Evolutionary conservation across 2,888 invertebrate species (phyloP), one percentile per base, ranked within the genome.

Genomic region (Baccha elongata): DNA sequence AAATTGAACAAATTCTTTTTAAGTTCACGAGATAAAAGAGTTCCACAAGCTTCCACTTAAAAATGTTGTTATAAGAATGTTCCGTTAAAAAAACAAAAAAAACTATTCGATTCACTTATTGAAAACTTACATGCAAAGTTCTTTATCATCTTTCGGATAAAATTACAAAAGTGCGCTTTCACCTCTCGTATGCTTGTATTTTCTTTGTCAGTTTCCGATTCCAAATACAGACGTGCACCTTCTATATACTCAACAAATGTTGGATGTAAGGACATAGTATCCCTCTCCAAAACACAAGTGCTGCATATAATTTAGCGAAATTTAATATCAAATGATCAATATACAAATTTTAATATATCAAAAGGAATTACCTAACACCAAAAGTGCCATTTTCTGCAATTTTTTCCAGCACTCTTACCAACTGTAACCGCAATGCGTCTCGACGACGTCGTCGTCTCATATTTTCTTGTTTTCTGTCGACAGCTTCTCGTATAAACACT

Each of bases 391-490:
- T 95, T 88, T 97, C 96, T 1, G 98, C 98, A 81, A 98, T 96
- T 79, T 97, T 93, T 88, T 99, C 96, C 86, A 99, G 92, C 86
- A 99, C 95, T 87, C 96, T 94, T 79, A 98, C 96, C 85, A 99
- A 92, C 87, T 99, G 97, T 44, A 99, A 92, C 46, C 99, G 93
- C 58, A 99, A 91, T 10, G 98, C 96, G 90, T 99, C 99, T 67
- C 98, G 94, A 40, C 99, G 93, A 68, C 98, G 92, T 42, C 98
- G 92, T 42, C 99, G 92, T 68, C 99, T 93, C 93, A 99, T 96
- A 89, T 99, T 99, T 89, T 99, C 99, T 91, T 99, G 98, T 89
- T 99, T 99, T 53, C 97, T 94, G 89, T 99, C 99, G 17, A 98
- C 96, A 0, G 99, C 98, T 90, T 99, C 99, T 15, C 98, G 94